Percentiles rank a stretch among this genome's conserved stretches.
phyloP scores from a whole-genome alignment of 1,140 invertebrate genomes.

The Brachionus manjavacas region DNA sequence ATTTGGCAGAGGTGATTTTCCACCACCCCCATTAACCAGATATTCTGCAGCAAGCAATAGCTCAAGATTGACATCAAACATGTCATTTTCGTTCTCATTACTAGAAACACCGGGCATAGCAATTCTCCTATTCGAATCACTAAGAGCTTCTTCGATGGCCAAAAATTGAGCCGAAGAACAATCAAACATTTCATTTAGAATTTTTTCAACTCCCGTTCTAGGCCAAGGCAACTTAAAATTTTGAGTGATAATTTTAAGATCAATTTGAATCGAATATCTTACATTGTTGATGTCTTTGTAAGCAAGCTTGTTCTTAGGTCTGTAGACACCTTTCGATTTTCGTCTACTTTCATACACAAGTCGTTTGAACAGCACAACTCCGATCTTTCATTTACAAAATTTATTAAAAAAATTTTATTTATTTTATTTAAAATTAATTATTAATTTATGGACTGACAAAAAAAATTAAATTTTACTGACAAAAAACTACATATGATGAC shows the following conservation, averaged over 20 bases:
- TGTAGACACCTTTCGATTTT: conserved; percentile 53
- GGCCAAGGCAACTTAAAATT: conserved; percentile 53
- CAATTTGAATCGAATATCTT: conserved; percentile 34
- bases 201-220: conserved; percentile 54
- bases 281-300: conserved; percentile 54
- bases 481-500: no score
- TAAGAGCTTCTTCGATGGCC: conserved; percentile 53
- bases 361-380: conserved; percentile 55
- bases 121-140: conserved; percentile 52
- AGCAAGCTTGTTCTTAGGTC: conserved; percentile 54
- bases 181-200: conserved; percentile 57
- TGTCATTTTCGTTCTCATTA: conserved; percentile 54
- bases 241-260: neutral
- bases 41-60: conserved; percentile 56
- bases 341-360: conserved; percentile 54
- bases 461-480: no score
- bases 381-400: no score
- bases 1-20: neutral
- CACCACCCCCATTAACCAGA: conserved; percentile 50
- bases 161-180: conserved; percentile 55
- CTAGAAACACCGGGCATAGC: conserved; percentile 52
- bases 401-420: no score
- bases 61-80: conserved; percentile 55
- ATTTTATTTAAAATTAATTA: no score
- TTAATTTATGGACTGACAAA: no score